Evolutionary conservation across 2,113 vertebrate genomes (phyloP).

Genomic region (Oncorhynchus kisutch): DNA sequence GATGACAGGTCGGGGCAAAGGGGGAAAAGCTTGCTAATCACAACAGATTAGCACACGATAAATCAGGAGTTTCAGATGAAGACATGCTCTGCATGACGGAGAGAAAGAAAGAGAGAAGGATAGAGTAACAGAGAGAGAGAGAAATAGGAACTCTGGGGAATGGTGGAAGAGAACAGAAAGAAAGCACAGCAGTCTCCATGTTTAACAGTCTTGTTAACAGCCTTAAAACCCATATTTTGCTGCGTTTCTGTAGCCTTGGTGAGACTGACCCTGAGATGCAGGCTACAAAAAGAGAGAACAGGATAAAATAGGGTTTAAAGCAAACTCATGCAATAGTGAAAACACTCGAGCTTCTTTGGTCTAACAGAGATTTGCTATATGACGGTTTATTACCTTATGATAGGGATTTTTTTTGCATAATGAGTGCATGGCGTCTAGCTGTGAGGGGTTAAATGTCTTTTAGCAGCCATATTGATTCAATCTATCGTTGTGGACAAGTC

Average conservation of each 20-base stretch:
- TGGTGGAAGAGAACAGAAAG: background rate
- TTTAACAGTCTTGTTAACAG: background rate
- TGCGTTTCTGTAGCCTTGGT: background rate
- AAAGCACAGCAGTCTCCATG: background rate
- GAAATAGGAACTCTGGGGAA: background rate
- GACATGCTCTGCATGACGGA: background rate
- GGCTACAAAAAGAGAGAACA: background rate
- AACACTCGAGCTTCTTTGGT: background rate
- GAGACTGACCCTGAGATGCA: background rate
- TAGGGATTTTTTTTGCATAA: background rate
- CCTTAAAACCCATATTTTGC: background rate
- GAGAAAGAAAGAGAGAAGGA: background rate
- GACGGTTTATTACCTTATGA: background rate
- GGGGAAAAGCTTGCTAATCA: background rate
- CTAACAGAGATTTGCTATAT: background rate
- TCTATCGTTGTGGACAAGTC: no score
- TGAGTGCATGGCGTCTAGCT: background rate
- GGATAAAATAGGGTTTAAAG: background rate
- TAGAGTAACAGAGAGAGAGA: background rate
- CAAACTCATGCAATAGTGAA: background rate
- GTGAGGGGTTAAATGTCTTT: no score
- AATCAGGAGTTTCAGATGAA: background rate
- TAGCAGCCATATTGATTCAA: no score
- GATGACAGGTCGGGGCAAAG: constrained; percentile 2
- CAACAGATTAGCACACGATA: constrained; percentile 2